Conservation (phyloP, 2,797 vertebrate species). For the Chiroxiphia lanceolata region DNA sequence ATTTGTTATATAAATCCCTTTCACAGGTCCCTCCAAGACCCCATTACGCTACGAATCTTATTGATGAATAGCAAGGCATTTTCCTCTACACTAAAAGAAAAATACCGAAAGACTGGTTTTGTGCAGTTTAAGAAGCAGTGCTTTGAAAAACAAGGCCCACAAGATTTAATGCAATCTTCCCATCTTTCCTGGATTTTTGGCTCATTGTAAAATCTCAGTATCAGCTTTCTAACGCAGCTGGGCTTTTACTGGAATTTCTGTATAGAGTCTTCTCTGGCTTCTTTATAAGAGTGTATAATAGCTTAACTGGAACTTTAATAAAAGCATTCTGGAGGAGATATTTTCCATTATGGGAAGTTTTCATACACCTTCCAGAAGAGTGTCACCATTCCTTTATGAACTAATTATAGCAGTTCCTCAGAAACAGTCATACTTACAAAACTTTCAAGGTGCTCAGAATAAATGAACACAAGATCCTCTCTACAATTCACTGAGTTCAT, state of each 20-base stretch:
- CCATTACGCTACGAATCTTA: background rate
- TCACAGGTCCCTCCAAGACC: background rate
- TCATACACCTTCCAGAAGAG: background rate
- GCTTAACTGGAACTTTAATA: background rate
- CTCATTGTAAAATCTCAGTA: background rate
- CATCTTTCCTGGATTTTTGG: background rate
- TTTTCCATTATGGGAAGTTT: background rate
- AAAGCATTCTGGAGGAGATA: background rate
- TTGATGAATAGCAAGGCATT: background rate
- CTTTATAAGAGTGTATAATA: background rate
- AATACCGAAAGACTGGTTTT: background rate
- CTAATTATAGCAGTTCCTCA: background rate
- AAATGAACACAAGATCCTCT: background rate
- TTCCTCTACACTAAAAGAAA: background rate
- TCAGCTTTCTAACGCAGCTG: background rate
- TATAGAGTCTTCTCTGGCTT: background rate
- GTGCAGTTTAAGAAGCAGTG: background rate
- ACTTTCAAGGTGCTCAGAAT: background rate
- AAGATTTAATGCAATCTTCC: background rate
- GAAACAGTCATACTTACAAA: rapidly evolving
- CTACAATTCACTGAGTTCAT: background rate
- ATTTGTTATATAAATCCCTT: background rate
- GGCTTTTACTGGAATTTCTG: background rate
- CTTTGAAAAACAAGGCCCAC: background rate
- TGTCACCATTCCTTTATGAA: background rate